Percentiles rank a stretch among this genome's conserved stretches.
These are phyloP conservation scores for Petroica traversi DNA, from an alignment of 2,113 vertebrate genomes.

Conservation along the genomic window DNA sequence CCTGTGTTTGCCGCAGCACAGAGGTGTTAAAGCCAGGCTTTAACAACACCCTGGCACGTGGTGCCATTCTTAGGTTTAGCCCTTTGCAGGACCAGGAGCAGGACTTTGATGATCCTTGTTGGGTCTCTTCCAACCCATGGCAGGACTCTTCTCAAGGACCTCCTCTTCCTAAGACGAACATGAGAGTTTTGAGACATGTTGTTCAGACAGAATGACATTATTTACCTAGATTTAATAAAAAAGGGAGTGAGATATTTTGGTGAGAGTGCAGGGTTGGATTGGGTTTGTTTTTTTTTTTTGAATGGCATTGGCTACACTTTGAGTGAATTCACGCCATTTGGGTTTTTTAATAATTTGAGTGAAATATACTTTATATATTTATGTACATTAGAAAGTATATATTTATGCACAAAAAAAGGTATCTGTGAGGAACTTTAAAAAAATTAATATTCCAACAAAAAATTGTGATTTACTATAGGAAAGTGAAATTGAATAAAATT, in stretches of 20 bases:
- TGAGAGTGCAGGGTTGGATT: neutral
- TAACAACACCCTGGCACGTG: accelerated
- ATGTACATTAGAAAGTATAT: too few species aligned
- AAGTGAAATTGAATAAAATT: neutral
- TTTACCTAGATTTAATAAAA: neutral
- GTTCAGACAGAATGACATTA: neutral
- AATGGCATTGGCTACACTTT: neutral
- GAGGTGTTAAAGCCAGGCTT: neutral
- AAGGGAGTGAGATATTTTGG: neutral
- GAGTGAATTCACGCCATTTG: neutral
- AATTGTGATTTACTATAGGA: neutral
- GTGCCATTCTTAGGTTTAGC: neutral
- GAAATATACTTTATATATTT: neutral
- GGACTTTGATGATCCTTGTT: neutral
- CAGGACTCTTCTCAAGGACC: neutral
- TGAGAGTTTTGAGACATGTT: neutral
- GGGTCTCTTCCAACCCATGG: neutral
- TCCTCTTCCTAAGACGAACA: neutral
- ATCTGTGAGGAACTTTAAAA: neutral
- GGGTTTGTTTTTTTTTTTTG: accelerated
- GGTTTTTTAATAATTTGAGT: neutral
- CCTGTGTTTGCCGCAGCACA: neutral
- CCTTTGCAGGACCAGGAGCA: neutral
- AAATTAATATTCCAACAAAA: neutral
- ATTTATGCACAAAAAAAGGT: neutral